Evolutionary conservation across 1,140 invertebrate genomes (phyloP).

Genomic region (Drosophila truncata): DNA sequence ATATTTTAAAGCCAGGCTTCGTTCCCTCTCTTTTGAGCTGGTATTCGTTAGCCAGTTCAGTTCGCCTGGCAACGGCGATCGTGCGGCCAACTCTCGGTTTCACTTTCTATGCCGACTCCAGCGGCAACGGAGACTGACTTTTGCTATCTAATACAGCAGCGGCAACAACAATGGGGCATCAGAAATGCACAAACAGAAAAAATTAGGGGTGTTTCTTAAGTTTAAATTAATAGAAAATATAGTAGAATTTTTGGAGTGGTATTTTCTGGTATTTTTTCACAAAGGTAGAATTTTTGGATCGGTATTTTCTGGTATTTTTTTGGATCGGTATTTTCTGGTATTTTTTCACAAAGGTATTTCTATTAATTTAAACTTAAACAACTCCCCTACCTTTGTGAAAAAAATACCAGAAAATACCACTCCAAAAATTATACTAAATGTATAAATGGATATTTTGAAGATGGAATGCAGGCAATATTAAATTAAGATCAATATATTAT

Average conservation of each 20-base stretch:
- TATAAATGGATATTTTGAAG: too few species aligned
- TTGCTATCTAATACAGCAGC: constrained; percentile 72
- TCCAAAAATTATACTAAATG: too few species aligned
- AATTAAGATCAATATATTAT: too few species aligned
- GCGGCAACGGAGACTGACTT: constrained; percentile 56
- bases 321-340: not conserved
- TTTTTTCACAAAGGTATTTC: too few species aligned
- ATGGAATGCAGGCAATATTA: too few species aligned
- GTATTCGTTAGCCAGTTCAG: constrained; percentile 26
- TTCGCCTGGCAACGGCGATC: constrained; percentile 66
- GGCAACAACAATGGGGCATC: constrained; percentile 65
- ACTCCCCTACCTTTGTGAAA: too few species aligned
- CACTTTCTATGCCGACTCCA: constrained; percentile 76
- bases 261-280: not conserved
- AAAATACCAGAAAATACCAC: too few species aligned
- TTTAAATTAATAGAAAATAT: not conserved
- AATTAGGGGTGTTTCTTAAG: not conserved
- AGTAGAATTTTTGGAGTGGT: too few species aligned
- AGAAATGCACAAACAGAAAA: constrained; percentile 25
- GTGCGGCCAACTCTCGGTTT: constrained; percentile 78
- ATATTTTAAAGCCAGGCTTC: constrained; percentile 76
- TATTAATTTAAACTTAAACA: too few species aligned
- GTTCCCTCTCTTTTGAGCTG: constrained; percentile 35
- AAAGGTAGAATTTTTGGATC: too few species aligned
- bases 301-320: too few species aligned